These are phyloP conservation scores for Lampropteryx suffumata DNA, from an alignment of 2,888 invertebrate species.

Conservation along the genomic window DNA sequence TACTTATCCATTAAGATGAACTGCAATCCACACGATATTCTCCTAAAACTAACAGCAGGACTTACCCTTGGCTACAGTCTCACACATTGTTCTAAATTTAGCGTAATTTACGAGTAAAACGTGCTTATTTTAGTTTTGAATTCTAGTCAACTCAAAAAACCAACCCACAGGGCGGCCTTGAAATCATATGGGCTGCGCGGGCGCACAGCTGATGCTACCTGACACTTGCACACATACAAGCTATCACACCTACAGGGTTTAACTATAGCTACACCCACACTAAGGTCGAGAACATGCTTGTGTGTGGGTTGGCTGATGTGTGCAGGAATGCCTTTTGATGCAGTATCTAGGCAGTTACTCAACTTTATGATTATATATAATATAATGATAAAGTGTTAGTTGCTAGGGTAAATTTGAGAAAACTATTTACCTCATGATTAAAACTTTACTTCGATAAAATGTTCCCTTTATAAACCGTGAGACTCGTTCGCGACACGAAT, in stretches of 20 bases:
- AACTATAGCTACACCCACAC: slow-evolving; percentile 20
- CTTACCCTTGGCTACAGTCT: slow-evolving; percentile 20
- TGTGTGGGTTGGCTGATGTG: slow-evolving; percentile 19
- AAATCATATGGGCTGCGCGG: slow-evolving; percentile 76
- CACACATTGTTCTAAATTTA: slow-evolving; percentile 29
- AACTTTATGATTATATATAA: not conserved
- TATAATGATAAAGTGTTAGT: no score
- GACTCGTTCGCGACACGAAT: not conserved
- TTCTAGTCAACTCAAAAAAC: slow-evolving; percentile 40
- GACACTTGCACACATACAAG: slow-evolving; percentile 51
- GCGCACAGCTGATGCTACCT: slow-evolving; percentile 79
- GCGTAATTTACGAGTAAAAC: slow-evolving; percentile 32
- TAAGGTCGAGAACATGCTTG: not conserved
- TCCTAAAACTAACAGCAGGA: not conserved
- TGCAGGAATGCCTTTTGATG: slow-evolving; percentile 18
- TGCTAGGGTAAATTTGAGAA: no score
- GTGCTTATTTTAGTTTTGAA: slow-evolving; percentile 33
- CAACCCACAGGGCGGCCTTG: slow-evolving; percentile 68
- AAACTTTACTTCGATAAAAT: no score
- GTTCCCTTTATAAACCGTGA: no score
- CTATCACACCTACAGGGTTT: slow-evolving; percentile 22
- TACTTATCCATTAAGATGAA: no score
- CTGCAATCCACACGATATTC: slow-evolving; percentile 1
- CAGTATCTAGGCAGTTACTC: slow-evolving; percentile 24
- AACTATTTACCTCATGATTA: no score